A percentile compares a stretch with the other conserved stretches of the same genome.
Conservation (phyloP, 2,888 invertebrate genomes). For the Dicranocentrus wangi region DNA sequence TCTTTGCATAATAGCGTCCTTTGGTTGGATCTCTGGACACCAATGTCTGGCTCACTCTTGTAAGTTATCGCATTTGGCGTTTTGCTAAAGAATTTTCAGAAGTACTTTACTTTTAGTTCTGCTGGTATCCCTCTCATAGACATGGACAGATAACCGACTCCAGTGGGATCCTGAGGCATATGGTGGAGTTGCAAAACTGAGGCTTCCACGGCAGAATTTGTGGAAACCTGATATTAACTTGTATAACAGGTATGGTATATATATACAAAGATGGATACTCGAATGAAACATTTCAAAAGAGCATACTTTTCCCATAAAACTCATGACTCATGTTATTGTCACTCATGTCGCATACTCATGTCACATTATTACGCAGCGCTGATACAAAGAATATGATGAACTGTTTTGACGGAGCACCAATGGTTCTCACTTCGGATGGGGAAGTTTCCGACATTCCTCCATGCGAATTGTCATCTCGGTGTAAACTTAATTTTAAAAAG, state of each 20-base stretch:
- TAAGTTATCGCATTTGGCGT: no score
- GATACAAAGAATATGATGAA: conserved; percentile 40
- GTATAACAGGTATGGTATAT: conserved; percentile 69
- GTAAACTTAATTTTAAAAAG: conserved; percentile 56
- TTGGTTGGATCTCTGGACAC: no score
- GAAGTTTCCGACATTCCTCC: conserved; percentile 64
- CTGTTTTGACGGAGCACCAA: conserved; percentile 64
- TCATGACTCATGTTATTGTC: no score
- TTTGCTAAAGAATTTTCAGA: no score
- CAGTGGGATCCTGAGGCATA: conserved; percentile 60
- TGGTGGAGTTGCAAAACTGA: conserved; percentile 51
- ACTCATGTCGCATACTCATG: no score
- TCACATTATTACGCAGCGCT: conserved; percentile 10
- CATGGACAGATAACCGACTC: conserved; percentile 66
- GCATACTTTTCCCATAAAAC: no score
- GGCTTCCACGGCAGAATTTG: conserved; percentile 53
- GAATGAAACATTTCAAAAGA: no score
- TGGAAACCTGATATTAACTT: conserved; percentile 68
- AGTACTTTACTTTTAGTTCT: no score
- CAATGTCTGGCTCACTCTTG: conserved; percentile 56
- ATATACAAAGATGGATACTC: no score
- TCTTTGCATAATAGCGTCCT: no score
- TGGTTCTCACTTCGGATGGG: conserved; percentile 55
- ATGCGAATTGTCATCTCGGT: conserved; percentile 61
- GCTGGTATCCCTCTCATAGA: no score